Conservation (phyloP, 35 echinoderm and acorn worm genomes). For the Lytechinus variegatus region DNA sequence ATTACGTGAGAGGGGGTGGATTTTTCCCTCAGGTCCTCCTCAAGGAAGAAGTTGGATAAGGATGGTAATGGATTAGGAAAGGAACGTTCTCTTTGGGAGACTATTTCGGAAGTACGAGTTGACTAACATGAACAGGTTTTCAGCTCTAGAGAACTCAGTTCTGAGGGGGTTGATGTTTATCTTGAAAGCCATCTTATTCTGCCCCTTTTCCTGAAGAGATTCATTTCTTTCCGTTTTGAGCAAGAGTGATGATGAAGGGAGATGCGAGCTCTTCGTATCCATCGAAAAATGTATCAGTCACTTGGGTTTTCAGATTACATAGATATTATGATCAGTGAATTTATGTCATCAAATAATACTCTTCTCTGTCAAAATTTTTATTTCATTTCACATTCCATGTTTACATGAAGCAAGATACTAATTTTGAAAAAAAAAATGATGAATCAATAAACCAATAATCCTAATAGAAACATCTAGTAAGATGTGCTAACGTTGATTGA, state of each 20-base stretch:
- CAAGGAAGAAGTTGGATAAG: neutral
- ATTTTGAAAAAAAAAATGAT: too few species aligned
- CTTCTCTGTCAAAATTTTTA: too few species aligned
- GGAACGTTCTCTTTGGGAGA: neutral
- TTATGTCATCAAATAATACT: too few species aligned
- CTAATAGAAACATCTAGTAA: too few species aligned
- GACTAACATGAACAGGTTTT: conserved; percentile 12
- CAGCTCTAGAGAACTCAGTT: neutral
- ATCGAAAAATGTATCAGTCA: neutral
- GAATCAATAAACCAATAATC: too few species aligned
- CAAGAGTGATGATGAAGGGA: neutral
- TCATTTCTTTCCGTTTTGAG: neutral
- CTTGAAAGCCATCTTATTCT: neutral
- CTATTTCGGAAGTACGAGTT: neutral
- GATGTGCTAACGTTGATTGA: too few species aligned
- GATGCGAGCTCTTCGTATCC: neutral
- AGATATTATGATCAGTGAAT: too few species aligned
- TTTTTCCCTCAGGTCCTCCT: neutral
- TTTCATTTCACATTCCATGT: too few species aligned
- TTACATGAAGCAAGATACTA: too few species aligned
- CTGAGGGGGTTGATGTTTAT: neutral
- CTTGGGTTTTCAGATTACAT: neutral
- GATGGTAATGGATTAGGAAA: neutral
- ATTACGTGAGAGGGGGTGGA: neutral
- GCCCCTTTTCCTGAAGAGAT: neutral